Conservation (phyloP, 2,113 vertebrate species). For the Onychorhynchus coronatus region DNA sequence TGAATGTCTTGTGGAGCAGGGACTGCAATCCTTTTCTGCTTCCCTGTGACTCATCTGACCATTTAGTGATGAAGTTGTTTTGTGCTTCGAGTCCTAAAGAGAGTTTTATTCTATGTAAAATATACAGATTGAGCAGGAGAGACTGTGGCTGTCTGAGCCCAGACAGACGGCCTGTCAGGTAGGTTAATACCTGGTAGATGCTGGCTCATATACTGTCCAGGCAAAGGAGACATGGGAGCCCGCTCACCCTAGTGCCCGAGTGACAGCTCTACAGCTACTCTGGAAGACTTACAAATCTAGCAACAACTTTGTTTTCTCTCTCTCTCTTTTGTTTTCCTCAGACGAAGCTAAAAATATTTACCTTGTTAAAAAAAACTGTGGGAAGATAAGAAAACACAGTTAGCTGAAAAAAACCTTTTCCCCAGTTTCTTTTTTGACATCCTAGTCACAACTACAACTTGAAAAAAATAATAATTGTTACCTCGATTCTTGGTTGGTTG, state of each 20-base stretch:
- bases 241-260: background rate
- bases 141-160: background rate
- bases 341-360: background rate
- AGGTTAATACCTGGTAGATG: background rate
- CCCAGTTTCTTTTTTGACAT: background rate
- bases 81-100: background rate
- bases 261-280: background rate
- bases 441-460: background rate
- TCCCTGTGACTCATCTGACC: background rate
- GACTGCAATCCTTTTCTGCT: background rate
- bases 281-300: background rate
- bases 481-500: background rate
- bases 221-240: background rate
- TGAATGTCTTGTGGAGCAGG: background rate
- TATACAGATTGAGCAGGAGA: background rate
- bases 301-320: background rate
- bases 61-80: background rate
- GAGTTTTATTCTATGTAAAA: background rate
- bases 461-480: background rate
- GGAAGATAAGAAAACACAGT: background rate
- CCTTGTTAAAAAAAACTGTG: background rate
- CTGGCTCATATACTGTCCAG: background rate
- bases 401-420: background rate
- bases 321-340: background rate
- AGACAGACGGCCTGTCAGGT: background rate